Conservation (phyloP, 2,888 invertebrate genomes). For the Pasiphila rectangulata region DNA sequence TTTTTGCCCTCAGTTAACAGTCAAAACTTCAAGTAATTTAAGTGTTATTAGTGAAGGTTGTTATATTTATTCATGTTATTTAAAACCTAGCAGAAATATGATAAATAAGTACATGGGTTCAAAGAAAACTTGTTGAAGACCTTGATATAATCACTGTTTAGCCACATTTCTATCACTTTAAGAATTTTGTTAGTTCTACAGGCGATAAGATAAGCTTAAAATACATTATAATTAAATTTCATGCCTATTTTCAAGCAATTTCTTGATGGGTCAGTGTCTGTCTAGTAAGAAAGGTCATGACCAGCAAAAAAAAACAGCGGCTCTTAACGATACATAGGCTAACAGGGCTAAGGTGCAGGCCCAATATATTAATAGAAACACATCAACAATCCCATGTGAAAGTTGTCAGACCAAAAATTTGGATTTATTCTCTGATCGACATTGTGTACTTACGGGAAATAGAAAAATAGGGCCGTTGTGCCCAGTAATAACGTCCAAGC, state of each 20-base stretch:
- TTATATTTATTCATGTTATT: background rate
- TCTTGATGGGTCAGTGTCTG: constrained; percentile 7
- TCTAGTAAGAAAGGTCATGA: constrained; percentile 21
- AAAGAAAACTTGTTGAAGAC: constrained; percentile 1
- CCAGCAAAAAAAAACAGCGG: constrained; percentile 13
- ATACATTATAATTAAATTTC: constrained; percentile 14
- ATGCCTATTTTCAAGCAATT: constrained; percentile 17
- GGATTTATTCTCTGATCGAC: constrained; percentile 59
- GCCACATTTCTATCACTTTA: too few relatives aligned
- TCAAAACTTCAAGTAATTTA: too few relatives aligned
- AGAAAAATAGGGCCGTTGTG: constrained; percentile 97
- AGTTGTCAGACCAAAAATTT: constrained; percentile 73
- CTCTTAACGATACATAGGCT: constrained; percentile 37
- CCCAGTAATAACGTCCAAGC: constrained; percentile 97
- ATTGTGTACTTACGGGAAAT: constrained; percentile 94
- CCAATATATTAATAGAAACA: constrained; percentile 69
- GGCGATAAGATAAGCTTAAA: background rate
- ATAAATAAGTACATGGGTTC: too few relatives aligned
- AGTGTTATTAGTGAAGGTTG: too few relatives aligned
- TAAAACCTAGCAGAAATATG: background rate
- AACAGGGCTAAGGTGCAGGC: constrained; percentile 50
- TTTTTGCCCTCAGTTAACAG: too few relatives aligned
- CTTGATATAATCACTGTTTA: background rate
- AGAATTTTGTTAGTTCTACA: too few relatives aligned
- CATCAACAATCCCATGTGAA: constrained; percentile 70